These are phyloP conservation scores for Apogon hyalosoma DNA, from an alignment of 2,797 vertebrate genomes.

Conservation along the genomic window DNA sequence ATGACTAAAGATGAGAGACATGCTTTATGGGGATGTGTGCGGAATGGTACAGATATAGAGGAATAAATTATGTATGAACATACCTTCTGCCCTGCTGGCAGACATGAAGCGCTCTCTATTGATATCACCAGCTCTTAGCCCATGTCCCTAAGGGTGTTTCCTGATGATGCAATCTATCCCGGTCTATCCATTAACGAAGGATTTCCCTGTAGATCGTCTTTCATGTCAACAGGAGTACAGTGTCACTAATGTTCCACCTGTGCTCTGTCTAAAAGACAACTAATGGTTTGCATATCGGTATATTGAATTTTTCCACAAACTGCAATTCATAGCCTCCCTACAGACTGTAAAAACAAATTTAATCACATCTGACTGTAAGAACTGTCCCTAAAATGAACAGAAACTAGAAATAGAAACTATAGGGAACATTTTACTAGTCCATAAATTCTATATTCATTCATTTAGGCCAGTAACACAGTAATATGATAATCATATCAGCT, in stretches of 20 bases:
- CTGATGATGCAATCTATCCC: slow-evolving; percentile 64
- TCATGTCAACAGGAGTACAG: slow-evolving; percentile 39
- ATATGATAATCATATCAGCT: background rate
- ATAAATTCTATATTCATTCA: background rate
- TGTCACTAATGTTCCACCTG: slow-evolving; percentile 23
- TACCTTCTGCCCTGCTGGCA: slow-evolving; percentile 54
- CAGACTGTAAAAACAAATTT: background rate
- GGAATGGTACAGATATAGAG: slow-evolving; percentile 34
- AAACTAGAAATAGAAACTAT: too few species aligned
- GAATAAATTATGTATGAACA: slow-evolving; percentile 74
- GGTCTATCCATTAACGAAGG: slow-evolving; percentile 45
- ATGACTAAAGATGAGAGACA: slow-evolving; percentile 20
- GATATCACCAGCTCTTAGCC: slow-evolving; percentile 62
- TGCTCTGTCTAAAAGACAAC: slow-evolving; percentile 7
- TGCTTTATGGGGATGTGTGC: background rate
- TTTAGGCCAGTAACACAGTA: background rate
- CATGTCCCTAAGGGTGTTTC: slow-evolving; percentile 62
- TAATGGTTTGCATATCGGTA: background rate
- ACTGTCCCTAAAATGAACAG: background rate
- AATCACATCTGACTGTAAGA: background rate
- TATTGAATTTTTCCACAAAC: background rate
- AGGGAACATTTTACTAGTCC: too few species aligned
- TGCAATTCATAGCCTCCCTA: background rate
- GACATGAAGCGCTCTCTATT: slow-evolving; percentile 66
- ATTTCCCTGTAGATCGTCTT: slow-evolving; percentile 51